Percentiles rank a stretch among this genome's conserved stretches.
Conservation (phyloP, 2,888 invertebrate species). For the Endotricha flammealis region DNA sequence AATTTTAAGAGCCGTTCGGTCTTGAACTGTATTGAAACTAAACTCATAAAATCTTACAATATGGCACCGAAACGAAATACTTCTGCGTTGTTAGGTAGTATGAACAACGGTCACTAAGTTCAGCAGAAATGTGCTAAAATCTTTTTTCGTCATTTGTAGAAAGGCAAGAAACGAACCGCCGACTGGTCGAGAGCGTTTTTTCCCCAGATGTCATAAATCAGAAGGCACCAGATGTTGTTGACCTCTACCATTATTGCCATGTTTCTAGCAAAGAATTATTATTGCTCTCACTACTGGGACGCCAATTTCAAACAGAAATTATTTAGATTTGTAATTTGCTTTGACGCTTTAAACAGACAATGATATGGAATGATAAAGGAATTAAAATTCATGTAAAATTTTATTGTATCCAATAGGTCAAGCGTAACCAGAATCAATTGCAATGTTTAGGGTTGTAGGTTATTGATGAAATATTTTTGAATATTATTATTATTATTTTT, state of each 20-base stretch:
- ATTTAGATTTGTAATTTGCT: conserved; percentile 26
- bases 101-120: conserved; percentile 23
- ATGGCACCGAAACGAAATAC: too few relatives aligned
- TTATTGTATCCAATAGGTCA: too few relatives aligned
- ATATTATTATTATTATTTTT: too few relatives aligned
- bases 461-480: too few relatives aligned
- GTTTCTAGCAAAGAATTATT: conserved; percentile 64
- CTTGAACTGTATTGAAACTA: too few relatives aligned
- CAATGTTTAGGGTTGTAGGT: too few relatives aligned
- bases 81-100: neutral
- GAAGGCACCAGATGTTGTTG: conserved; percentile 68
- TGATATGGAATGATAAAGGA: too few relatives aligned
- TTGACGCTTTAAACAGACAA: conserved; percentile 13
- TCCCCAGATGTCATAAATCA: conserved; percentile 66
- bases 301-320: conserved; percentile 41
- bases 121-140: conserved; percentile 46
- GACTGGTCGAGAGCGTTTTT: conserved; percentile 50
- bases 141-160: conserved; percentile 53
- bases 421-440: too few relatives aligned
- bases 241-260: conserved; percentile 68
- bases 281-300: conserved; percentile 43
- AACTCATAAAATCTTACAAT: too few relatives aligned
- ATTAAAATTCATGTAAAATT: too few relatives aligned
- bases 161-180: conserved; percentile 48
- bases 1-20: too few relatives aligned